These are phyloP conservation scores for Timema podura DNA, from an alignment of 2,888 invertebrate species.

Conservation along the genomic window DNA sequence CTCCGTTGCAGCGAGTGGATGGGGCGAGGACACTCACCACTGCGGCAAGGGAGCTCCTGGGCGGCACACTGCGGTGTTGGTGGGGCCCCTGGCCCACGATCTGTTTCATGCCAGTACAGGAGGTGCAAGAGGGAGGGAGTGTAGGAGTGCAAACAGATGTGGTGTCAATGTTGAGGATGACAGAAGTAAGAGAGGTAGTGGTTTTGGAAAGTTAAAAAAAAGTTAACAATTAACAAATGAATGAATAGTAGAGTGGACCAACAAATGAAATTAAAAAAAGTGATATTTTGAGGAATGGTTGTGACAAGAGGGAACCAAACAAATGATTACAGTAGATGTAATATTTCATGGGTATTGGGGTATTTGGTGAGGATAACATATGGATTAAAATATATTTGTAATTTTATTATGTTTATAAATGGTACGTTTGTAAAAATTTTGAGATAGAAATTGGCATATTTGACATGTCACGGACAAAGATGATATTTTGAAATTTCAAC, in stretches of 20 bases:
- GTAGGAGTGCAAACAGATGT: too few relatives aligned
- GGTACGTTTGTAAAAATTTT: too few relatives aligned
- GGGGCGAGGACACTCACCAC: constrained; percentile 58
- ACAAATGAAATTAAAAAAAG: not conserved
- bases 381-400: not conserved
- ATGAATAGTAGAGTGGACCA: not conserved
- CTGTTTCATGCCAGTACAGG: too few relatives aligned
- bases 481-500: too few relatives aligned
- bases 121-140: too few relatives aligned
- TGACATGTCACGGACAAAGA: too few relatives aligned
- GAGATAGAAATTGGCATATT: too few relatives aligned
- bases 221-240: not conserved
- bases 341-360: not conserved
- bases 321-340: not conserved
- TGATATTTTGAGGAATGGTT: not conserved
- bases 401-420: too few relatives aligned
- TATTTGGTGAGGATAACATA: not conserved
- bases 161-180: not conserved
- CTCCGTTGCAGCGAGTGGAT: constrained; percentile 55
- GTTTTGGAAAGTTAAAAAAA: not conserved
- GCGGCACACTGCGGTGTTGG: constrained; percentile 28
- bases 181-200: too few relatives aligned
- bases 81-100: not conserved
- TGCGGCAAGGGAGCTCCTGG: constrained; percentile 46
- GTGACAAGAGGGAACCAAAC: not conserved